Base-by-base conservation (phyloP, 64 coral and sea anemone genomes). In the Anthopleura sola region DNA sequence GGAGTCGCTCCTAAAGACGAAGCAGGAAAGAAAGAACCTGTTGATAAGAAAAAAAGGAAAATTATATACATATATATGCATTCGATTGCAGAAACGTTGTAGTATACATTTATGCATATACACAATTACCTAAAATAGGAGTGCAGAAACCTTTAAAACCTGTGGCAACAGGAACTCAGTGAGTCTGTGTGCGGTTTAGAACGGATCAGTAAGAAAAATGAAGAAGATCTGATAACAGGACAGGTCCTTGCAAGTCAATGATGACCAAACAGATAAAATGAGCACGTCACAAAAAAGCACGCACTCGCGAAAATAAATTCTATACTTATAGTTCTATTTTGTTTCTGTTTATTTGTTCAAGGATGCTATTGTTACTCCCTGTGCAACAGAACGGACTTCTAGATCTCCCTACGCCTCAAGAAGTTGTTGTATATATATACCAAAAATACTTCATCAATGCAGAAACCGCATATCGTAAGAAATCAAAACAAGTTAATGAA, bases 391-490 rank as follows among this genome's bases (percentile, higher is more conserved):
- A 7, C 6, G 21, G 14, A 23, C 9, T 62, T n/a, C 20, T 62
- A 3, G 58, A n/a, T n/a, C n/a, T n/a, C n/a, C n/a, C 3, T 62
- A 24, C 21, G 24, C 24, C n/a, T 23, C 21, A 62, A 62, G n/a
- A 23, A 23, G 24, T 3, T 10, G 58, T 18, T 21, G 2, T 20
- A 26, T 62, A 23, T 62, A 7, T 8, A 62, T 8, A 23, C 21
- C 6, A 62, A 62, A n/a, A 62, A 62, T n/a, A 62, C 21, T 62
- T 62, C 7, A 62, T 23, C 58, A 62, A n/a, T n/a, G n/a, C 58
- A 62, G n/a, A 26, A 62, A 62, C 58, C 58, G 58, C 58, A 62
- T n/a, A 62, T n/a, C 58, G n/a, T 62, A 62, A 62, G n/a, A n/a
- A 62, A 62, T 62, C 21, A 62, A 62, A 62, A 23, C 21, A 62